A percentile compares a stretch with the other conserved stretches of the same genome.
phyloP scores from a whole-genome alignment of 2,113 vertebrate species.

The Ceyx melanurus region DNA sequence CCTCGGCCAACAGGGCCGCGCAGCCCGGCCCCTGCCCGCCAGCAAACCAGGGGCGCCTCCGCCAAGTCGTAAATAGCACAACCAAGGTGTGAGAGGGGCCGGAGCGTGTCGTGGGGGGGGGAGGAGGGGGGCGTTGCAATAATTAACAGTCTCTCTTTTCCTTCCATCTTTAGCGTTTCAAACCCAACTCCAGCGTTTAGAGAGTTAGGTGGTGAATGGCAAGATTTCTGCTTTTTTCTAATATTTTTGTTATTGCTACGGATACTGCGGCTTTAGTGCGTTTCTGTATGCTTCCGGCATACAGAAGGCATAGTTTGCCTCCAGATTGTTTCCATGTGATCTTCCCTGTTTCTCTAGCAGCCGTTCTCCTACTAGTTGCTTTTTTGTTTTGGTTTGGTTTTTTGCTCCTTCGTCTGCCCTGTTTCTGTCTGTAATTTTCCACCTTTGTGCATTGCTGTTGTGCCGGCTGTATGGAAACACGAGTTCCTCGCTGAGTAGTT shows the following conservation, averaged over 20 bases:
- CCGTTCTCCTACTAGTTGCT: rapidly evolving
- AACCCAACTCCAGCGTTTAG: background rate
- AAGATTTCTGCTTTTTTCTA: background rate
- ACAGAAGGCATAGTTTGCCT: background rate
- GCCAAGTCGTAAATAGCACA: rapidly evolving
- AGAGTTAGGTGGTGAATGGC: background rate
- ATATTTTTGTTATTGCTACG: background rate
- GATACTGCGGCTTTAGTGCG: background rate
- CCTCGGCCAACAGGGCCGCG: background rate
- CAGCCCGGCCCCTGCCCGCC: background rate
- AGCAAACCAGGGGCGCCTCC: too few relatives aligned
- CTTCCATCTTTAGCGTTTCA: background rate
- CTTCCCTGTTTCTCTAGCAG: background rate
- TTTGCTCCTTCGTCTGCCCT: background rate
- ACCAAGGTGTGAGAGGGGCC: rapidly evolving
- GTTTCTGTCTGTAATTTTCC: background rate
- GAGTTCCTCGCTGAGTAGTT: background rate
- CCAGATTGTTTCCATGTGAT: rapidly evolving
- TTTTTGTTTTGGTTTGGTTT: background rate
- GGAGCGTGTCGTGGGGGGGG: too few relatives aligned
- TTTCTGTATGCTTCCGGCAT: background rate
- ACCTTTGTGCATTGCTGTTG: rapidly evolving
- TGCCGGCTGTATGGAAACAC: background rate
- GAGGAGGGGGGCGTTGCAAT: rapidly evolving
- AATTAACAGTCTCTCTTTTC: background rate